Evolutionary conservation across 2,113 vertebrate species (phyloP), one percentile per base, ranked within the genome.

Genomic region (Pimephales promelas): DNA sequence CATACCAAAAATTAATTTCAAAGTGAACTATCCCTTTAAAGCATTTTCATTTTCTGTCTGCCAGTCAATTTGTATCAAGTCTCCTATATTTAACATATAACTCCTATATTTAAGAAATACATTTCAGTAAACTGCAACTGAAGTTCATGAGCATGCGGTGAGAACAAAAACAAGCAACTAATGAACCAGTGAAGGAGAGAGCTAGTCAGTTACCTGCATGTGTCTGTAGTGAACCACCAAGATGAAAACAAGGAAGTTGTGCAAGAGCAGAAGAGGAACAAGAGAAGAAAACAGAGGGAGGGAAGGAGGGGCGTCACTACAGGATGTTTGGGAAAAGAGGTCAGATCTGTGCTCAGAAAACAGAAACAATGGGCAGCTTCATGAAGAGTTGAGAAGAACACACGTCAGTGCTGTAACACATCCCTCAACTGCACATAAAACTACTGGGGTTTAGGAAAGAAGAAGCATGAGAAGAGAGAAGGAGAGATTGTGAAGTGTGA

Each of bases 201-300:
- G 40, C 22, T 61, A 31, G 34, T 62, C 14, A 47, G 20, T 47
- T 79, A 79, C 76, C 76, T 79, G 57, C 34, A 18, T 22, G 36
- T 3, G 57, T 77, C 74, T 59, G 54, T 40, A 2, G 8, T 22
- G 31, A 40, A 31, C 1, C 52, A 79, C 13, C 8, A n/a, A 62
- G 57, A 79, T 10, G 76, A 62, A 79, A 79, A 79, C 76, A 62
- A 62, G 13, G 36, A 7, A 26, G 57, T 62, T 45, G 36, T 45
- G 34, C 54, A 59, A 79, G 57, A 31, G 13, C 11, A 1, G 54
- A 56, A 54, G 11, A 59, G 40, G 40, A 22, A 79, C 36, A 28
- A 5, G 76, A 47, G 76, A 79, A 36, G 75, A 40, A 74, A 74
- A n/a, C 13, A 43, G 76, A 45, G 76, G 56, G 76, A 61, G 56